These are phyloP conservation scores for Danio kyathit DNA, from an alignment of 2,797 vertebrate species.

Conservation along the genomic window DNA sequence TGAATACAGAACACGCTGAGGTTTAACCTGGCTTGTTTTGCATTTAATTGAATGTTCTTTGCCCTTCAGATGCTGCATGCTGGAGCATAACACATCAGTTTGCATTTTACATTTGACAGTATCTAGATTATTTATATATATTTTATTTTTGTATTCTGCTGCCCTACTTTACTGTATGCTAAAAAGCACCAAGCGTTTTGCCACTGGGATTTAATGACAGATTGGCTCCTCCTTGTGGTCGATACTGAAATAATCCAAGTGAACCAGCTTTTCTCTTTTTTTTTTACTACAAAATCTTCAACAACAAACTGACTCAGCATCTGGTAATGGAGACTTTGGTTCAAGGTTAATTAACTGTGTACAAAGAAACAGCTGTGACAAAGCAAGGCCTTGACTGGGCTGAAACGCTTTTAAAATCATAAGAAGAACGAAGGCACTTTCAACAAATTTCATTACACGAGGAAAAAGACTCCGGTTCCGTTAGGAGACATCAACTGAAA, in stretches of 20 bases:
- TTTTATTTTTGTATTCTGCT: not conserved
- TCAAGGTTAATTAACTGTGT: slow-evolving; percentile 19
- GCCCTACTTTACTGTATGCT: slow-evolving; percentile 32
- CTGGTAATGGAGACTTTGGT: not conserved
- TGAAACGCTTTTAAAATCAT: not conserved
- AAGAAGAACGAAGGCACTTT: not conserved
- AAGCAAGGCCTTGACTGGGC: not conserved
- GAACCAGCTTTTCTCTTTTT: not conserved
- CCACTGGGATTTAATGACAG: slow-evolving; percentile 26
- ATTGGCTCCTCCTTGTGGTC: slow-evolving; percentile 72
- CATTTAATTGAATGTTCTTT: not conserved
- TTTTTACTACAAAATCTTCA: slow-evolving; percentile 23
- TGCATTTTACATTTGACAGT: not conserved
- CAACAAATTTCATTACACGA: not conserved
- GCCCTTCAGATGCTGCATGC: not conserved
- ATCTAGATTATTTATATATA: not conserved
- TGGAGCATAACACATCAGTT: not conserved
- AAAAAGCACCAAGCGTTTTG: slow-evolving; percentile 31
- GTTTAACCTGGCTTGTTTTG: not conserved
- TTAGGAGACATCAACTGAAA: not conserved
- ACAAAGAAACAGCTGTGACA: not conserved
- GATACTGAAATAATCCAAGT: slow-evolving; percentile 36
- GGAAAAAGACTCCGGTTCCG: not conserved
- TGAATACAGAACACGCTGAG: not conserved
- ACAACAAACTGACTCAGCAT: slow-evolving; percentile 18